Conservation (phyloP, 2,888 invertebrate genomes). For the Campopleginae sp. region DNA sequence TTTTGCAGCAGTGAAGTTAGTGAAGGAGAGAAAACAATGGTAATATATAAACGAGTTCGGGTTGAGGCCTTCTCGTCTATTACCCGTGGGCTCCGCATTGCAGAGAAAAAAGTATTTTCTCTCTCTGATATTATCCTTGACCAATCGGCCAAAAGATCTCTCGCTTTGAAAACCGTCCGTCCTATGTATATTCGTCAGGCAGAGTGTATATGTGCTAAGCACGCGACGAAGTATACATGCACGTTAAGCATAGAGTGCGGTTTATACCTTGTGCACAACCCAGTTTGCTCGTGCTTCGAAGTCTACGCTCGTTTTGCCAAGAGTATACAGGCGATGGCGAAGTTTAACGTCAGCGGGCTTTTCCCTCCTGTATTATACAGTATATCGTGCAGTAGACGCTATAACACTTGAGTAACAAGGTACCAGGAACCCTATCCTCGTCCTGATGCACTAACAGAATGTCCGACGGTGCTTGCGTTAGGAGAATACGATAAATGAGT, state of each 20-base stretch:
- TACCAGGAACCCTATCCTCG: constrained; percentile 54
- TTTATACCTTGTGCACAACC: constrained; percentile 44
- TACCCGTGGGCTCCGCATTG: constrained; percentile 61
- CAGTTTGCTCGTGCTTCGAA: constrained; percentile 57
- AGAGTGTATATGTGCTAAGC: constrained; percentile 49
- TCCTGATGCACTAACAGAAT: constrained; percentile 26
- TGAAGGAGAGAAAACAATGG: constrained; percentile 23
- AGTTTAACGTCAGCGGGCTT: constrained; percentile 60
- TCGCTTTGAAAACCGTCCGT: constrained; percentile 60
- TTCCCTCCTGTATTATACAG: constrained; percentile 41
- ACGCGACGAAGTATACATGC: constrained; percentile 56
- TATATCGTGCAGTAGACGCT: constrained; percentile 27
- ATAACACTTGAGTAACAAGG: constrained; percentile 43
- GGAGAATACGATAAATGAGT: constrained; percentile 38
- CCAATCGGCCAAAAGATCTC: constrained; percentile 66
- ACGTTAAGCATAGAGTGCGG: constrained; percentile 6
- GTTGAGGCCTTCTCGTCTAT: constrained; percentile 44
- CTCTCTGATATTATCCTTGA: constrained; percentile 66
- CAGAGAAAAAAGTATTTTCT: constrained; percentile 61
- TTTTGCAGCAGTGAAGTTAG: background rate
- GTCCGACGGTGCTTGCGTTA: constrained; percentile 15
- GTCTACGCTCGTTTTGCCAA: constrained; percentile 52
- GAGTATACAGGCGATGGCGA: constrained; percentile 42
- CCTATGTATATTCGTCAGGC: constrained; percentile 9
- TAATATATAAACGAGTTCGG: constrained; percentile 31